Evolutionary conservation across 2,888 invertebrate species (phyloP), one percentile per base, ranked within the genome.

Genomic region (Dasysyrphus tricinctus): DNA sequence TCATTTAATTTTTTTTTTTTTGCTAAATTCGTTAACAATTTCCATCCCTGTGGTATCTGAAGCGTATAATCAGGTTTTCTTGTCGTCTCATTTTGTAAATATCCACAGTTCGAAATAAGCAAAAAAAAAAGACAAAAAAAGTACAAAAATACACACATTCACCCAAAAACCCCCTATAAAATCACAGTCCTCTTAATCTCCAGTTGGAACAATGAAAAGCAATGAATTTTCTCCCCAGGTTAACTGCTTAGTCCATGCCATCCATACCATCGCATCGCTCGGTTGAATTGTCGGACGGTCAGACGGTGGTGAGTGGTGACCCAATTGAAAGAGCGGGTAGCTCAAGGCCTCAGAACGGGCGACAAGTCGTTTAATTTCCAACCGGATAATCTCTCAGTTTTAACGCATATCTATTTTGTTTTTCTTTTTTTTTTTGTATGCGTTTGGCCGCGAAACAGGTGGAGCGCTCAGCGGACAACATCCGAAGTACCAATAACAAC

Each of bases 361-460:
- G 74, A 74, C 80, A 85, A 85, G 81, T 74, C 85, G 81, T 80
- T 85, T 85, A 85, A 85, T 85, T 85, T 85, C 80, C 81, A 85
- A 80, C 56, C 69, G 80, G 73, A 77, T 81, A 85, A 81, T 77
- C 81, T 80, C 70, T 49, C 74, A 69, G 70, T 77, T 78, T 85
- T 61, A 77, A 85, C 80, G 80, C 80, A 77, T 80, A 74, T 80
- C 63, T 77, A 78, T 73, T 80, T 73, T 80, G 49, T 72, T 80
- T 34, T 12, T 32, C 2, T 29, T 54, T 8, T 7, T 6, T 19
- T 19, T 7, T 16, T 19, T 74, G 16, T 44, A 32, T 80, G 72
- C 77, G 77, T 73, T 56, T 67, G 61, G 34, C 34, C 65, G n/a
- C 61, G 54, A 56, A 49, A 44, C 75, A 76, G 80, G 73, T 82